Evolutionary conservation across 37 sponge, comb jelly and placozoan species (phyloP).

Genomic region (Axinella damicornis): DNA sequence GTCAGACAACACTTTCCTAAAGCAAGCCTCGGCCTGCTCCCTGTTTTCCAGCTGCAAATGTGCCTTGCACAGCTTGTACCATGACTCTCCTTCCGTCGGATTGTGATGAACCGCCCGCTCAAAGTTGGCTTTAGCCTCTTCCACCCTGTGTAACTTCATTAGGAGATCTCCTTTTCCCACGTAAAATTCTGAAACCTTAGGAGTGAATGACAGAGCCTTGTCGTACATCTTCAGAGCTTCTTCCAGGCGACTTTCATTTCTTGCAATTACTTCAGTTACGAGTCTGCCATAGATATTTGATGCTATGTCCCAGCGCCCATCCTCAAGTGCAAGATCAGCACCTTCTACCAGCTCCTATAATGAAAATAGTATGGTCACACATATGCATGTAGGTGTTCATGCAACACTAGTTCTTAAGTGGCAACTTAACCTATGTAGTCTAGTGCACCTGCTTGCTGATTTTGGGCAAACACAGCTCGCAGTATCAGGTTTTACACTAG

Average conservation of each 20-base stretch:
- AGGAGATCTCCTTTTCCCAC: slow-evolving; percentile 46
- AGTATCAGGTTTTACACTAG: no score
- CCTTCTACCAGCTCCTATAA: no score
- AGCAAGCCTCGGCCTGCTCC: slow-evolving; percentile 11
- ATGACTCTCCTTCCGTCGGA: slow-evolving; percentile 32
- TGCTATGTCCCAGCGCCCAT: no score
- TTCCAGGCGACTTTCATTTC: slow-evolving; percentile 49
- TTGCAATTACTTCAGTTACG: slow-evolving; percentile 1
- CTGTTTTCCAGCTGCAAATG: slow-evolving; percentile 23
- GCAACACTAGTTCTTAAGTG: no score
- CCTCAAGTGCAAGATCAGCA: no score
- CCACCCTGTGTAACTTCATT: slow-evolving; percentile 44
- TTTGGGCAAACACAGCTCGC: no score
- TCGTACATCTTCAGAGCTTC: slow-evolving; percentile 81
- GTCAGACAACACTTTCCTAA: slow-evolving; percentile 13
- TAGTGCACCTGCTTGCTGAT: no score
- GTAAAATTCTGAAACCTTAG: no score
- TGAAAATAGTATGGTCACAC: no score
- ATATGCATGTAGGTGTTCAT: no score
- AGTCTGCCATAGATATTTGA: no score
- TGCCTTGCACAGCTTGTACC: slow-evolving; percentile 39
- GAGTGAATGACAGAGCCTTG: slow-evolving; percentile 50
- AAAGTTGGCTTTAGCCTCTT: slow-evolving; percentile 20
- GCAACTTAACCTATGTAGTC: no score
- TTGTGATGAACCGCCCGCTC: slow-evolving; percentile 9